Conservation (phyloP, 2,797 vertebrate species). For the Pantherophis alleghaniensis region DNA sequence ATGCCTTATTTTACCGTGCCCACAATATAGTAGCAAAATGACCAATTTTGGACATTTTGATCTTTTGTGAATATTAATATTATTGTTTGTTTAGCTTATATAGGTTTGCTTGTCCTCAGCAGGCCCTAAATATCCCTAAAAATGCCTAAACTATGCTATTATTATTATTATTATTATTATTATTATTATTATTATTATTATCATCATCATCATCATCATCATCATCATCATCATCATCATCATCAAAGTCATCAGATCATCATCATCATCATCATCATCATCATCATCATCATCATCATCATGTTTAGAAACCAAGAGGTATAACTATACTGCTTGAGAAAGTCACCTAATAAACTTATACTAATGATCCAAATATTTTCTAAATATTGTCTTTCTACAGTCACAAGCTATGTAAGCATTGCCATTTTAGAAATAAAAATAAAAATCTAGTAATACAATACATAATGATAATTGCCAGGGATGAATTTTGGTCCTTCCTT, state of each 20-base stretch:
- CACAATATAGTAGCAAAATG: background rate
- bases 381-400: background rate
- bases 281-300: background rate
- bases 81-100: background rate
- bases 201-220: background rate
- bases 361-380: background rate
- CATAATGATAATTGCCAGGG: conserved; percentile 16
- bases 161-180: background rate
- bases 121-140: background rate
- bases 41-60: background rate
- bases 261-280: background rate
- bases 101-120: background rate
- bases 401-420: background rate
- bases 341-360: background rate
- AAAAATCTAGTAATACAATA: background rate
- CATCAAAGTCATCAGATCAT: background rate
- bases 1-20: background rate
- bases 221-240: too few species aligned
- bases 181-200: background rate
- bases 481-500: background rate
- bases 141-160: background rate
- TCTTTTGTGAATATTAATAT: background rate
- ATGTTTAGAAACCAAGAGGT: background rate
- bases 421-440: conserved; percentile 14
- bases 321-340: background rate